These are phyloP conservation scores for Alethe castanea DNA, from an alignment of 2,113 vertebrate species.

Conservation along the genomic window DNA sequence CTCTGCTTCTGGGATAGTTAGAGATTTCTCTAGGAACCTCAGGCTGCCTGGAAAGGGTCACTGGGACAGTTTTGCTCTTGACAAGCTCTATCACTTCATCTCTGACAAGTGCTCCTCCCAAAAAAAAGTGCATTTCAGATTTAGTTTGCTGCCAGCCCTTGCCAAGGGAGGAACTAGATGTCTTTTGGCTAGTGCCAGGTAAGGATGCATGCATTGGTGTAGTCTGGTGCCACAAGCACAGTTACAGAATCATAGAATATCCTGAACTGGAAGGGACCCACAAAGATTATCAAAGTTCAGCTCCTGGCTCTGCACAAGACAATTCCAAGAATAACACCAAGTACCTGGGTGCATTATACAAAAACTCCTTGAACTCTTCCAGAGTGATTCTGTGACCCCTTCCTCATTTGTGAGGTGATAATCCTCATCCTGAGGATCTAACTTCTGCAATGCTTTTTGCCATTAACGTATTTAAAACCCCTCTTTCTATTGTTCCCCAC, in stretches of 20 bases:
- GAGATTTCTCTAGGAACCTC: neutral
- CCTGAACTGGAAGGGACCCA: neutral
- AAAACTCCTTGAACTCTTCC: neutral
- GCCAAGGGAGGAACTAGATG: rapidly evolving
- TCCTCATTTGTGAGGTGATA: neutral
- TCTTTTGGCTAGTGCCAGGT: neutral
- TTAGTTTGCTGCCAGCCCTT: neutral
- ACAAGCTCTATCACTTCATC: neutral
- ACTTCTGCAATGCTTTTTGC: neutral
- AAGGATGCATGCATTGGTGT: rapidly evolving
- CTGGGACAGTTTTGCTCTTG: neutral
- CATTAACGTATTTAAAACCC: neutral
- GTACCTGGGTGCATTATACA: neutral
- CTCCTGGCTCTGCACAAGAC: neutral
- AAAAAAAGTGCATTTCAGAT: neutral
- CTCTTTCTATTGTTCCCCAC: neutral
- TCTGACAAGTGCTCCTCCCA: neutral
- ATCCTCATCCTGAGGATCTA: neutral
- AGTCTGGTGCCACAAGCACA: neutral
- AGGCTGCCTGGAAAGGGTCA: neutral
- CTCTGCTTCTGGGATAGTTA: neutral
- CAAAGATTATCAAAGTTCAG: neutral
- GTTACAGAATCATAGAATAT: neutral
- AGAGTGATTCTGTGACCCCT: neutral
- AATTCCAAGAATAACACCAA: neutral